phyloP scores from a whole-genome alignment of 1,140 invertebrate genomes.

The Ruditapes philippinarum region DNA sequence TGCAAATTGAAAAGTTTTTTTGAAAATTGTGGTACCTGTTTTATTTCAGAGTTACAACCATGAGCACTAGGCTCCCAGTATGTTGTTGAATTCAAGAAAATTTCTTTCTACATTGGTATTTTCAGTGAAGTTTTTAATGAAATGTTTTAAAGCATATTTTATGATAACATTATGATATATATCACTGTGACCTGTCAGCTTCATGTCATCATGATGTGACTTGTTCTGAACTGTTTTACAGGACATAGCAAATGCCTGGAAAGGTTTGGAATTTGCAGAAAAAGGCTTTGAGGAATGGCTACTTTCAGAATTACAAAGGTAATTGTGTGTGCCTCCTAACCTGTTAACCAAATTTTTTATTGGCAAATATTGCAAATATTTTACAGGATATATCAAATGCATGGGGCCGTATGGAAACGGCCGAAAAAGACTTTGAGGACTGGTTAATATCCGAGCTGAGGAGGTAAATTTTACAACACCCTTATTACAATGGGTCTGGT shows the following conservation, averaged over 20 bases:
- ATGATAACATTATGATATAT: too few species aligned
- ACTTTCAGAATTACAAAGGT: conserved; percentile 96
- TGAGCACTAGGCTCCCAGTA: too few species aligned
- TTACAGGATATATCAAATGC: conserved; percentile 44
- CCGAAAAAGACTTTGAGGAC: conserved; percentile 31
- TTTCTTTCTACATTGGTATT: too few species aligned
- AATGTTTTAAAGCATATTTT: too few species aligned
- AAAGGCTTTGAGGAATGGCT: conserved; percentile 99
- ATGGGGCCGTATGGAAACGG: conserved; percentile 34
- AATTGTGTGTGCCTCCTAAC: conserved; percentile 38
- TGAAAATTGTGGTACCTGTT: too few species aligned
- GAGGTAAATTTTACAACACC: conserved; percentile 41
- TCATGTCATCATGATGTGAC: too few species aligned
- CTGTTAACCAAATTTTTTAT: background rate
- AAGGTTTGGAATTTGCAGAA: conserved; percentile 97
- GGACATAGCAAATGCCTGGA: conserved; percentile 99
- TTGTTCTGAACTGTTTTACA: conserved; percentile 78
- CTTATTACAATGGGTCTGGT: background rate
- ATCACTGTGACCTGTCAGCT: too few species aligned
- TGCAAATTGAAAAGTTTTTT: too few species aligned
- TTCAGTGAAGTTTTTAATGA: too few species aligned
- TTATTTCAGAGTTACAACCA: too few species aligned
- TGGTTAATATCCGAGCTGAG: conserved; percentile 37
- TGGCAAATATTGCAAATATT: background rate
- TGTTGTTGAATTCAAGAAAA: too few species aligned